Evolutionary conservation across 2,113 vertebrate genomes (phyloP).

Genomic region (Ursus arctos): DNA sequence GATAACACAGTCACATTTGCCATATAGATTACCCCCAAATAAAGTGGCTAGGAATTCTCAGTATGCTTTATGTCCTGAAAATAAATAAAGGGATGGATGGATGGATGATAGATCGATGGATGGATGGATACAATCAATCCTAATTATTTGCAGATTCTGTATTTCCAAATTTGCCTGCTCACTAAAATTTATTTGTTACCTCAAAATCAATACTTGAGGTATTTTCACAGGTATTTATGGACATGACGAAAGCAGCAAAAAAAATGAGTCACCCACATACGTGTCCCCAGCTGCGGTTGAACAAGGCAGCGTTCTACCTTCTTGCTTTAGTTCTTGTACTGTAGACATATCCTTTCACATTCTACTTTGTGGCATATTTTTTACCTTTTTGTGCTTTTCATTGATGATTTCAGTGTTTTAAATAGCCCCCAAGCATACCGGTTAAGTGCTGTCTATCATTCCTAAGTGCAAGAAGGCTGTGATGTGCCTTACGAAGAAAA

Average conservation of each 20-base stretch:
- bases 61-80: slow-evolving; percentile 5
- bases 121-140: background rate
- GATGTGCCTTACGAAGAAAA: background rate
- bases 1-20: background rate
- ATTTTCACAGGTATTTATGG: background rate
- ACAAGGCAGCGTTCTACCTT: background rate
- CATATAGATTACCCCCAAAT: background rate
- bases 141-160: slow-evolving; percentile 12
- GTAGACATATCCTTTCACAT: background rate
- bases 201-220: background rate
- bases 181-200: background rate
- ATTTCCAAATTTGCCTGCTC: background rate
- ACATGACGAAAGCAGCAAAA: background rate
- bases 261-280: background rate
- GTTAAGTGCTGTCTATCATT: background rate
- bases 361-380: background rate
- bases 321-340: background rate
- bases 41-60: background rate
- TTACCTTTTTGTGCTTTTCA: background rate
- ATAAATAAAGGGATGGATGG: background rate
- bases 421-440: background rate
- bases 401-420: slow-evolving; percentile 15
- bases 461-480: background rate
- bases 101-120: background rate
- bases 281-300: background rate